These are phyloP conservation scores for Drosophila carrolli DNA, from an alignment of 1,140 invertebrate species.

Conservation along the genomic window DNA sequence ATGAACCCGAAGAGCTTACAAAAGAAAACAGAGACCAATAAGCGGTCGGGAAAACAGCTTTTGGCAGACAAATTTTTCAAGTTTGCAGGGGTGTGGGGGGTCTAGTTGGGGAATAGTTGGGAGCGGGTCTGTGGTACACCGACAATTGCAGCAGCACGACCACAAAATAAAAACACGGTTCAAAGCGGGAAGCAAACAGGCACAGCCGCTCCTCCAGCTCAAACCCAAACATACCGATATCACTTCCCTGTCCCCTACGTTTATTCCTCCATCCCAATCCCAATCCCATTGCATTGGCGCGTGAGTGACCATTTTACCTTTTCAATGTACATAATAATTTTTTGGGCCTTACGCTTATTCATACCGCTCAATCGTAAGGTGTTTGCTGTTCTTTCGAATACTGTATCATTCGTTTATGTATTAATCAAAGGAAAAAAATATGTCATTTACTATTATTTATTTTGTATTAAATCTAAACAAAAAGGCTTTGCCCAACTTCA, in stretches of 20 bases:
- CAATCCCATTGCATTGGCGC: conserved; percentile 42
- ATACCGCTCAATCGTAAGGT: conserved; percentile 1
- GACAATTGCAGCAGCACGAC: conserved; percentile 75
- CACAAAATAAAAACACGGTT: conserved; percentile 32
- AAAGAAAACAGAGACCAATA: conserved; percentile 42
- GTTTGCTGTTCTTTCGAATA: background rate
- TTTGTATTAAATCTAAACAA: too few relatives aligned
- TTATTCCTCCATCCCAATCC: conserved; percentile 7
- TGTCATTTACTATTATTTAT: too few relatives aligned
- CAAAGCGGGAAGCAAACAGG: conserved; percentile 69
- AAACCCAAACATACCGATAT: conserved; percentile 50
- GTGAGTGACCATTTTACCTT: conserved; percentile 71
- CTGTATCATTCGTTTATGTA: too few relatives aligned
- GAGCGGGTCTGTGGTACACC: conserved; percentile 24
- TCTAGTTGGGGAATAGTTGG: conserved; percentile 6
- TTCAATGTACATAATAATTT: conserved; percentile 77
- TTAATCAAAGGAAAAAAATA: too few relatives aligned
- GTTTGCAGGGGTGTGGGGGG: conserved; percentile 29
- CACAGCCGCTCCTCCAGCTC: conserved; percentile 64
- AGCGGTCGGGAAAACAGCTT: conserved; percentile 60
- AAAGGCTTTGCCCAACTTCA: too few relatives aligned
- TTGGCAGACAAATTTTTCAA: conserved; percentile 67
- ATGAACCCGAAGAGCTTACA: conserved; percentile 50
- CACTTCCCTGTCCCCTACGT: conserved; percentile 17
- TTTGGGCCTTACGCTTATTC: conserved; percentile 46